Evolutionary conservation across 2,888 invertebrate genomes (phyloP), one percentile per base, ranked within the genome.

Genomic region (Euspilapteryx auroguttella): DNA sequence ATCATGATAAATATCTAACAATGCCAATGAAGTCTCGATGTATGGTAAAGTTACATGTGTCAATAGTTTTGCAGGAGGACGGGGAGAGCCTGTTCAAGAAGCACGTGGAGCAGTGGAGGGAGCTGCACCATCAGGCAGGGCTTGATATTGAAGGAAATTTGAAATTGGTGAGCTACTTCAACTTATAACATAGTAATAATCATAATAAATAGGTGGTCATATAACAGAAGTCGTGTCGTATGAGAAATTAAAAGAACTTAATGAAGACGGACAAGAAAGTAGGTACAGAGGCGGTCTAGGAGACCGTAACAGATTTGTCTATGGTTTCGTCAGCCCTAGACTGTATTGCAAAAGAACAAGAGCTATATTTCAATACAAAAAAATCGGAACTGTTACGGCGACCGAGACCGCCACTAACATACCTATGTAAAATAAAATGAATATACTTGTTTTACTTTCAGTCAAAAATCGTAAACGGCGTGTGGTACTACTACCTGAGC

Each of bases 401-500:
- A 28, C 10, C 4, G 9, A 12, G 7, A 13, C n/a, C n/a, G n/a
- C n/a, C n/a, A n/a, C n/a, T n/a, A n/a, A n/a, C n/a, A n/a, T n/a
- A 8, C 8, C 8, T 17, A 17, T 17, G 17, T 6, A 17, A 17
- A 17, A 17, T 6, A 17, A 29, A 29, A 10, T 12, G 20, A 30
- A 12, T 7, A 23, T 12, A n/a, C n/a, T n/a, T n/a, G 12, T 27
- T 25, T 25, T 15, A 28, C 15, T 64, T 63, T 30, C 47, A 77
- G 73, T 55, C 59, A 3, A 76, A 77, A 39, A 62, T 66, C 34
- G 73, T 80, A 1, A 76, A 79, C 32, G 80, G 78, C 0, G 79
- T 80, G 24, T 76, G 81, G 55, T 82, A 80, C 43, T 81, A 80
- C 37, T 61, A 79, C 36, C 55, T 78, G 25, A 81, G 78, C 34